phyloP scores from a whole-genome alignment of 2,113 vertebrate species.

The Gobius niger region DNA sequence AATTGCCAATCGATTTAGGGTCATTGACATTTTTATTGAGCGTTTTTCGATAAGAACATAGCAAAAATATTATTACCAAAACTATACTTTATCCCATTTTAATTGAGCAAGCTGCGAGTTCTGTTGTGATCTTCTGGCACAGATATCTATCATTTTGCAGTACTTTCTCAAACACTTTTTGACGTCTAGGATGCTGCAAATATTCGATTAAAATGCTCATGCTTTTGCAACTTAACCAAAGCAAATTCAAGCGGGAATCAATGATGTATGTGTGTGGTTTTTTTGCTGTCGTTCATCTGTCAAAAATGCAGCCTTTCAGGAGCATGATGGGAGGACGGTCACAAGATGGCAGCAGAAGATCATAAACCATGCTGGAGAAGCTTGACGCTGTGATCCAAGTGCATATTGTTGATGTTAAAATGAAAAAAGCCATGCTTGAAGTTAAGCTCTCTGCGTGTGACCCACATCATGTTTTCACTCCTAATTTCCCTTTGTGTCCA shows the following conservation, averaged over 20 bases:
- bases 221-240: conserved; percentile 7
- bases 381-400: conserved; percentile 29
- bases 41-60: not conserved
- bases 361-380: conserved; percentile 4
- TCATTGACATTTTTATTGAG: conserved; percentile 4
- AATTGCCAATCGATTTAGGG: conserved; percentile 13
- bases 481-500: conserved; percentile 10
- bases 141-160: not conserved
- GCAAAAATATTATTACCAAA: no score
- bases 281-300: not conserved
- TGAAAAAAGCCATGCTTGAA: conserved; percentile 23
- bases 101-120: not conserved
- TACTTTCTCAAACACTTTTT: not conserved
- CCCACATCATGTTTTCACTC: conserved; percentile 1
- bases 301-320: conserved; percentile 27
- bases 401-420: conserved; percentile 18
- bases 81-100: no score
- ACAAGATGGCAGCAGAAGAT: conserved; percentile 69
- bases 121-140: not conserved
- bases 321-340: conserved; percentile 35
- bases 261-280: not conserved
- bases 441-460: conserved; percentile 15
- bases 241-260: not conserved
- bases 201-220: not conserved
- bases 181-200: not conserved